These are phyloP conservation scores for Myzus persicae DNA, from an alignment of 1,140 invertebrate species.

Conservation along the genomic window DNA sequence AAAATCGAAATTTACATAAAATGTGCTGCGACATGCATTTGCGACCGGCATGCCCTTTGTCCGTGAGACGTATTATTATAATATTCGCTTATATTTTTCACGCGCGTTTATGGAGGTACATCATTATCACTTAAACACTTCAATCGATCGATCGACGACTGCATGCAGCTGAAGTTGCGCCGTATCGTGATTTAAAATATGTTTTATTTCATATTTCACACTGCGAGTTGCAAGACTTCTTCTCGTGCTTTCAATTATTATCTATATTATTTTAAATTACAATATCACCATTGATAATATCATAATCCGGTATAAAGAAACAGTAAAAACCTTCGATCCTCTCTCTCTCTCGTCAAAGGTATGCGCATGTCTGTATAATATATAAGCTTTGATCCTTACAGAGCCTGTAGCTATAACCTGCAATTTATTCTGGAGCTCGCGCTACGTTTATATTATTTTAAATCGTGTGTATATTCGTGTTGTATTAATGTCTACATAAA, in stretches of 20 bases:
- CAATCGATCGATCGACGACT: background rate
- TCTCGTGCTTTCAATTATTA: too few relatives aligned
- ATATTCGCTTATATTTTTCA: background rate
- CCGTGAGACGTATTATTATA: background rate
- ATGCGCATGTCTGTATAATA: background rate
- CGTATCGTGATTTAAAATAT: too few relatives aligned
- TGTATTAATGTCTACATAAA: background rate
- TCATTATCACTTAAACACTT: too few relatives aligned
- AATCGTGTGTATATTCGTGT: background rate
- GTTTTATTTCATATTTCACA: too few relatives aligned
- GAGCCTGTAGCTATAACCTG: background rate
- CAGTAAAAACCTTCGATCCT: background rate
- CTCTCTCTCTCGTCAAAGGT: background rate
- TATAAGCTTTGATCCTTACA: background rate
- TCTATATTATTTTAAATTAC: too few relatives aligned
- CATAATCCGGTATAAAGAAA: background rate
- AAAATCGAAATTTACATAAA: constrained; percentile 3
- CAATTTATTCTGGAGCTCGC: background rate
- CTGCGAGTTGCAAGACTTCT: too few relatives aligned
- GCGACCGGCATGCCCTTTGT: background rate
- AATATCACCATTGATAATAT: too few relatives aligned
- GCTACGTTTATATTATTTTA: background rate
- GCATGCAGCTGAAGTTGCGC: too few relatives aligned
- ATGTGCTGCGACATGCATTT: background rate
- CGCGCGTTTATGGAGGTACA: background rate